Evolutionary conservation across 2,888 invertebrate genomes (phyloP).

Genomic region (Eutolmus rufibarbis): DNA sequence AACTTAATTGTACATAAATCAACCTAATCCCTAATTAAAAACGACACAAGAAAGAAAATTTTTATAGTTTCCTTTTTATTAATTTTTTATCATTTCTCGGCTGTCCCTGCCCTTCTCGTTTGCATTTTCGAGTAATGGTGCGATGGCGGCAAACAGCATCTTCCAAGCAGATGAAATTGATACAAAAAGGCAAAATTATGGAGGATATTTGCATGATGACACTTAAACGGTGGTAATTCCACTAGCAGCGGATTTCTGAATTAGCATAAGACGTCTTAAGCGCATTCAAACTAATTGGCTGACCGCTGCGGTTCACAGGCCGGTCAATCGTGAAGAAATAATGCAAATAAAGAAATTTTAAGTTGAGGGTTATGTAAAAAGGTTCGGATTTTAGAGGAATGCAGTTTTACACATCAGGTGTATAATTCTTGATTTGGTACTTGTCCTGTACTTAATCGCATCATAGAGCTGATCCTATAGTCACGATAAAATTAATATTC

Average conservation of each 20-base stretch:
- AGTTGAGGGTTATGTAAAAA: not conserved
- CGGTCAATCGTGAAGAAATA: not conserved
- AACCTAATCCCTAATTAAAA: conserved; percentile 40
- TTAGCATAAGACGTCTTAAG: conserved; percentile 12
- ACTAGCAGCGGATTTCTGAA: conserved; percentile 11
- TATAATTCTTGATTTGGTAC: not conserved
- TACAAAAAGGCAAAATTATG: conserved; percentile 21
- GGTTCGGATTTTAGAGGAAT: not conserved
- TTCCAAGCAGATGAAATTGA: not conserved
- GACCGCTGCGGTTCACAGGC: not conserved
- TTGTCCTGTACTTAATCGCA: too few species aligned
- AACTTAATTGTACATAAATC: conserved; percentile 38
- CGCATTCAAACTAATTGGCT: conserved; percentile 7
- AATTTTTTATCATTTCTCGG: conserved; percentile 24
- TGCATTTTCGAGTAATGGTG: not conserved
- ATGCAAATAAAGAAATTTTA: not conserved
- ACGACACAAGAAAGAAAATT: conserved; percentile 38
- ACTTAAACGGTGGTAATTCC: conserved; percentile 3
- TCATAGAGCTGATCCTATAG: too few species aligned
- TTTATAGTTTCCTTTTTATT: conserved; percentile 39
- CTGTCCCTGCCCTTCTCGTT: not conserved
- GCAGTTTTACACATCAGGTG: not conserved
- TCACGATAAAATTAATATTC: too few species aligned
- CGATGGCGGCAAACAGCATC: not conserved
- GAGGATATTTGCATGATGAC: conserved; percentile 36